Conservation (phyloP, 1,140 invertebrate genomes). For the silkworm (Bombyx mori) region ASM3026992v2 NC_085109.1:8962001-8962500, state of each 20-base stretch:
- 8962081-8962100: conserved; percentile 67
- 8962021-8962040: too few species aligned
- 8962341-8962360: too few species aligned
- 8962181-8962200: conserved; percentile 64
- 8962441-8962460: background rate
- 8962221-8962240: conserved; percentile 46
- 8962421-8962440: background rate
- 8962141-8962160: conserved; percentile 39
- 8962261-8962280: background rate
- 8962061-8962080: conserved; percentile 50
- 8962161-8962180: conserved; percentile 58
- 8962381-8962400: too few species aligned
- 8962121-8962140: conserved; percentile 43
- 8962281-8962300: background rate
- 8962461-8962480: background rate
- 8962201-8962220: conserved; percentile 65
- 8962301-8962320: background rate
- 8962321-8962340: too few species aligned
- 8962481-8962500: too few species aligned
- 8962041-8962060: conserved; percentile 15
- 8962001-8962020: too few species aligned
- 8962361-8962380: too few species aligned
- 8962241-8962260: background rate
- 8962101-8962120: conserved; percentile 64
- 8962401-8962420: too few species aligned